A percentile compares a stretch with the other conserved stretches of the same genome.
Conservation (phyloP, 1,140 invertebrate genomes). For the Dicyema japonicum region DNA sequence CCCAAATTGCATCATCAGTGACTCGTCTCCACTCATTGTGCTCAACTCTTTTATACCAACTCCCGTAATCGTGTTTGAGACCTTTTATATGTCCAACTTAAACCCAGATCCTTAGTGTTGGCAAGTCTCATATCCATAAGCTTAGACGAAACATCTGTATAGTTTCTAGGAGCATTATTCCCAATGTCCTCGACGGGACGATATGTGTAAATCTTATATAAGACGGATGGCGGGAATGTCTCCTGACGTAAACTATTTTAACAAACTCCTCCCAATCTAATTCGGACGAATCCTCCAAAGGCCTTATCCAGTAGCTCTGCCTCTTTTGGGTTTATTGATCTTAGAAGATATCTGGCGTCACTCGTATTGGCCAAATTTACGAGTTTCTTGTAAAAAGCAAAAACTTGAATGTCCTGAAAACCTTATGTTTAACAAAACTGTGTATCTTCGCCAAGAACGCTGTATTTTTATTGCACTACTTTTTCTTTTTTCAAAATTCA, state of each 20-base stretch:
- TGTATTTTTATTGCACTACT: too few relatives aligned
- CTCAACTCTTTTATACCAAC: constrained; percentile 15
- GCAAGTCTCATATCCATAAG: not conserved
- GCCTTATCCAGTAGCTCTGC: constrained; percentile 15
- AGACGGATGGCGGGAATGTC: constrained; percentile 18
- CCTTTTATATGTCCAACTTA: not conserved
- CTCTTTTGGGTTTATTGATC: constrained; percentile 18
- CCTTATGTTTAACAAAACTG: too few relatives aligned
- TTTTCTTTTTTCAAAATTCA: too few relatives aligned
- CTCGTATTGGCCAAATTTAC: constrained; percentile 15
- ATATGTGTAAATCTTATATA: constrained; percentile 21
- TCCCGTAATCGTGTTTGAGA: constrained; percentile 6
- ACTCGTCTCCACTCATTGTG: constrained; percentile 20
- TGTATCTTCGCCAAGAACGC: not conserved
- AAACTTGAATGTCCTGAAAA: constrained; percentile 16
- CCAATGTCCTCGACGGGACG: constrained; percentile 16
- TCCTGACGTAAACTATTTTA: constrained; percentile 7
- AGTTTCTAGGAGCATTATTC: constrained; percentile 18
- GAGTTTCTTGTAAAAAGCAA: constrained; percentile 15
- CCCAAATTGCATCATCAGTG: constrained; percentile 12
- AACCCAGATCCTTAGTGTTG: not conserved
- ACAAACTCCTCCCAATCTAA: constrained; percentile 16
- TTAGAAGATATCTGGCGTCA: constrained; percentile 13
- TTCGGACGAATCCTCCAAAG: constrained; percentile 14
- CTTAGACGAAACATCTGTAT: constrained; percentile 10